A percentile compares a stretch with the other conserved stretches of the same genome.
Conservation (phyloP, 2,797 vertebrate species). For the Bryconaethiops microstoma region DNA sequence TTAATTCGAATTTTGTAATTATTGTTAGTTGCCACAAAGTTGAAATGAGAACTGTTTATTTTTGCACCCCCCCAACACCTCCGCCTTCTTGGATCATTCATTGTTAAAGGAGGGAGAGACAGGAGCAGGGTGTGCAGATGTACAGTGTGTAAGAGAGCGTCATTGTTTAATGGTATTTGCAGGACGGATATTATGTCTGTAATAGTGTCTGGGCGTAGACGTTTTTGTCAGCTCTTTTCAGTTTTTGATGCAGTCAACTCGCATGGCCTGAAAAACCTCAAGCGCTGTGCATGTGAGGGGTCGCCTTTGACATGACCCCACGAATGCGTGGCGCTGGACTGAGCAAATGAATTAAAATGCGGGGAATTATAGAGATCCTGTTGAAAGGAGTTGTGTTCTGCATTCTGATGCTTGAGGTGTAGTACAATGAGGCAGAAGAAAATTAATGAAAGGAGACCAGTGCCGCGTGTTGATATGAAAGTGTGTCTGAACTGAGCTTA, state of each 20-base stretch:
- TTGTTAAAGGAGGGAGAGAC: conserved; percentile 67
- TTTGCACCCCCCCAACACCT: background rate
- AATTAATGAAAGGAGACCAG: conserved; percentile 1
- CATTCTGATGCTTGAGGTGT: background rate
- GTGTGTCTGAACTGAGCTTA: conserved; percentile 19
- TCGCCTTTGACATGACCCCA: conserved; percentile 42
- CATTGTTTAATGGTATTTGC: conserved; percentile 81
- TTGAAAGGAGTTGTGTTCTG: background rate
- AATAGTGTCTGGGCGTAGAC: conserved; percentile 83
- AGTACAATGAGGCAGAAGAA: conserved; percentile 13
- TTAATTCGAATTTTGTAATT: background rate
- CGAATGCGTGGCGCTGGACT: background rate
- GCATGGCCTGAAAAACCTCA: conserved; percentile 38
- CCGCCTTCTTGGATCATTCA: conserved; percentile 66
- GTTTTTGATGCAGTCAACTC: conserved; percentile 70
- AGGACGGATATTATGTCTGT: conserved; percentile 83
- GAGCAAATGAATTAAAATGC: background rate
- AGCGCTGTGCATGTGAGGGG: conserved; percentile 38
- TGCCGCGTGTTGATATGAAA: conserved; percentile 22
- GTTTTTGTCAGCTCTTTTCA: conserved; percentile 80
- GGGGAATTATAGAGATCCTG: background rate
- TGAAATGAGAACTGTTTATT: conserved; percentile 61
- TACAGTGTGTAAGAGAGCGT: conserved; percentile 71
- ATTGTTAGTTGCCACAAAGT: conserved; percentile 44
- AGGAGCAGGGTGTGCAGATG: conserved; percentile 67